Conservation (phyloP, 1,140 invertebrate species). For the Hypsibius dujardini region DNA sequence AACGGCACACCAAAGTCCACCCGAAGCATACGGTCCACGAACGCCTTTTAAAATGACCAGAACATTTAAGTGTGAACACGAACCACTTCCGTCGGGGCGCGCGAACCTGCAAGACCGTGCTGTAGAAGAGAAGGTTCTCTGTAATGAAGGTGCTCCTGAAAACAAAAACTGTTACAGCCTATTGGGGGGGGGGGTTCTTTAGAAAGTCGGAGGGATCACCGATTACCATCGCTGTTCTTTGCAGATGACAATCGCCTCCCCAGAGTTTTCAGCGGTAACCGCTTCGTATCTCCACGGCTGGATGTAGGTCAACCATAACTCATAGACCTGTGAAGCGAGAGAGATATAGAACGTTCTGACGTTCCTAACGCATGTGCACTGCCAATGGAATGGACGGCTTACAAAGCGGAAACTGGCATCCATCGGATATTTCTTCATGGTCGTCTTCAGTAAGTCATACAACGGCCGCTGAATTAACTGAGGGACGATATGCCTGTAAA, state of each 20-base stretch:
- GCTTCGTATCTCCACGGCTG: slow-evolving; percentile 73
- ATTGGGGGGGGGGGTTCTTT: too few species aligned
- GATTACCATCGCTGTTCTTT: not conserved
- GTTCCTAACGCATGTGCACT: not conserved
- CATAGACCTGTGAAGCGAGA: slow-evolving; percentile 42
- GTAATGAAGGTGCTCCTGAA: slow-evolving; percentile 52
- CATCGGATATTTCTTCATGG: slow-evolving; percentile 12
- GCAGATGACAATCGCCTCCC: not conserved
- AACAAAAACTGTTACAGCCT: too few species aligned
- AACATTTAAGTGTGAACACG: too few species aligned
- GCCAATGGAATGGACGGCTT: not conserved
- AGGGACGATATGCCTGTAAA: slow-evolving; percentile 2
- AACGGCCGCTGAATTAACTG: slow-evolving; percentile 3
- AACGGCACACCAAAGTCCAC: slow-evolving; percentile 5
- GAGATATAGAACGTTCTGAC: not conserved
- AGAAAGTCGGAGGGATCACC: too few species aligned
- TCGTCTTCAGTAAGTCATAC: not conserved
- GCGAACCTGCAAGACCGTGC: slow-evolving; percentile 50
- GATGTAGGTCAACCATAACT: slow-evolving; percentile 83
- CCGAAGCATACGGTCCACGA: slow-evolving; percentile 8
- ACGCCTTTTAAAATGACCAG: not conserved
- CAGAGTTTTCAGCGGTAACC: not conserved
- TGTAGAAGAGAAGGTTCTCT: slow-evolving; percentile 74
- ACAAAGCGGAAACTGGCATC: slow-evolving; percentile 16
- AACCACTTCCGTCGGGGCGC: too few species aligned